Base-by-base conservation (phyloP, 2,113 vertebrate genomes). In the Centrocercus urophasianus region DNA sequence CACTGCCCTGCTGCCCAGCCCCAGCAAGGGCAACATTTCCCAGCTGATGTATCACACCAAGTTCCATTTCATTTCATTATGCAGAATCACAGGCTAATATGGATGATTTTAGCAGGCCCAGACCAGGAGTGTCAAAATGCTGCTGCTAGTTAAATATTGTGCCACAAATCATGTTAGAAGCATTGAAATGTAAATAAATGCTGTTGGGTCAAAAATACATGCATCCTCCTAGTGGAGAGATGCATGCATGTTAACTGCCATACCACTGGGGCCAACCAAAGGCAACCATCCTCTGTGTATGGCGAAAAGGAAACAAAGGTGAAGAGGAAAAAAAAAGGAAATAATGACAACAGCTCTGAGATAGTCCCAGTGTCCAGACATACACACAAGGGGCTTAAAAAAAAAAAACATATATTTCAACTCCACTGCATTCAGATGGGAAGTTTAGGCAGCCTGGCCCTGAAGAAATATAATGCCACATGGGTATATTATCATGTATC, bases 101-200 rank as follows among this genome's bases (percentile, higher is more conserved):
- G 50, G 78, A 64, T 59, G 54, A 69, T 42, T 80, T 22, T 4
- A 74, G 67, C 43, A 61, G 40, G 38, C 75, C 11, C 2, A 1
- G 42, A 48, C 81, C 86, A 91, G 78, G 50, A 93, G 89, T 93
- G 21, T 79, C 85, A 81, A 73, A 89, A 47, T 61, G 42, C 77
- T 92, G 84, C 63, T 77, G 66, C 52, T 95, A 83, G 83, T 85
- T 83, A 86, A 83, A 86, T 43, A 83, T 74, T 0, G 0, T 25
- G 85, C 91, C 72, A 88, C 69, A 80, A 89, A 86, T 54, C 87
- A 83, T 0, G 0, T 77, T 80, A 93, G 78, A 78, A 65, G 47
- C 28, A 64, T 79, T 88, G 88, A 77, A 89, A 92, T n/a, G 34
- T 60, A 93, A 92, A 95, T 78, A 90, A 92, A 91, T 43, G 87